Conservation (phyloP, 2,797 vertebrate species). For the Gymnothorax reevesii region DNA sequence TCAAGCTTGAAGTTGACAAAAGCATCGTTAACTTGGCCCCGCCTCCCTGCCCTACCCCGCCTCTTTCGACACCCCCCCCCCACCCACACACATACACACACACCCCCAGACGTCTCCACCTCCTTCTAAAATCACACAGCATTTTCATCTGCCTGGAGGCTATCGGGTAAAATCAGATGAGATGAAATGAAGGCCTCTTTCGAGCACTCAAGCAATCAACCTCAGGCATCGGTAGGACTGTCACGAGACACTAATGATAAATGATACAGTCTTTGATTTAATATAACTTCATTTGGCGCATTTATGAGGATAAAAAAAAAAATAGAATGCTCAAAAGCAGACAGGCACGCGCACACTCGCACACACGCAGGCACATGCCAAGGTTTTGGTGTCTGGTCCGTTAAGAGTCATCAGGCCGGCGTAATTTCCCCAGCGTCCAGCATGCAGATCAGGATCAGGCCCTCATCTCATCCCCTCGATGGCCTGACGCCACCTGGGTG, state of each 20-base stretch:
- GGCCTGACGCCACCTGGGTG: conserved; percentile 52
- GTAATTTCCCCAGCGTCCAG: conserved; percentile 57
- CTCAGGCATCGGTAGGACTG: conserved; percentile 21
- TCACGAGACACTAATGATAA: conserved; percentile 23
- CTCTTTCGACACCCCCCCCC: no score
- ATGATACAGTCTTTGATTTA: conserved; percentile 45
- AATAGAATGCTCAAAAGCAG: conserved; percentile 21
- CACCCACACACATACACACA: no score
- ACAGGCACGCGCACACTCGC: conserved; percentile 25
- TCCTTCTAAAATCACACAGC: conserved; percentile 22
- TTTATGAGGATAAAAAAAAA: conserved; percentile 46
- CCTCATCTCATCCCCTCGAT: conserved; percentile 54
- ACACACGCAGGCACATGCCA: conserved; percentile 25
- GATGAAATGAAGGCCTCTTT: conserved; percentile 39
- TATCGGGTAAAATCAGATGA: conserved; percentile 34
- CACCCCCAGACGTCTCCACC: no score
- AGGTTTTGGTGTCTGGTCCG: conserved; percentile 4
- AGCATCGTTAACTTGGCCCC: not conserved
- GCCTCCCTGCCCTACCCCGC: not conserved
- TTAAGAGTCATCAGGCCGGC: conserved; percentile 45
- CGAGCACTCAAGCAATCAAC: conserved; percentile 24
- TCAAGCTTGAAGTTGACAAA: not conserved
- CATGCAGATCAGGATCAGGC: conserved; percentile 56
- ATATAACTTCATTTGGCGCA: conserved; percentile 41
- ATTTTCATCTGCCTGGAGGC: conserved; percentile 30